Evolutionary conservation across 1,140 invertebrate genomes (phyloP).

Genomic region (Ceratosolen solmsi): DNA sequence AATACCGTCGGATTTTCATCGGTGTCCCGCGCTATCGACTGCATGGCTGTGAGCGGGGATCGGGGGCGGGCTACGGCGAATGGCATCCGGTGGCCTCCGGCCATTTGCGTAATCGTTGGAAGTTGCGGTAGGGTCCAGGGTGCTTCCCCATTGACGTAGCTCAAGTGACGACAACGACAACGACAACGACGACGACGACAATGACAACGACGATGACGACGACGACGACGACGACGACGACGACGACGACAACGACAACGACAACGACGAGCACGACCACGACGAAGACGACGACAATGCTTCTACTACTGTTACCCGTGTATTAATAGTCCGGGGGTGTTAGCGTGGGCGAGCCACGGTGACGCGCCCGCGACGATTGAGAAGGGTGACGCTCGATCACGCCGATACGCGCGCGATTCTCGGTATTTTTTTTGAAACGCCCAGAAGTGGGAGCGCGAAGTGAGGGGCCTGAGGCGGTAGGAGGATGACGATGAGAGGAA

Average conservation of each 20-base stretch:
- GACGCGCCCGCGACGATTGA: not conserved
- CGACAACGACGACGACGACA: too few species aligned
- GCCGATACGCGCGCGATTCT: not conserved
- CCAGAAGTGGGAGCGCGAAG: not conserved
- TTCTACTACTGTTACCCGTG: too few species aligned
- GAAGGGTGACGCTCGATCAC: not conserved
- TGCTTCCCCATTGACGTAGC: slow-evolving; percentile 47
- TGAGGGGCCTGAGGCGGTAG: slow-evolving; percentile 13
- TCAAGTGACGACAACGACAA: not conserved
- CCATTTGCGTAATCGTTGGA: slow-evolving; percentile 5
- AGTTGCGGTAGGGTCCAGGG: slow-evolving; percentile 51
- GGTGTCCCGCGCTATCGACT: not conserved
- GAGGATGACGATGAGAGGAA: not conserved
- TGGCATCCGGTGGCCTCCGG: not conserved
- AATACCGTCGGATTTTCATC: slow-evolving; percentile 26
- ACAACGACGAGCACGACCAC: too few species aligned
- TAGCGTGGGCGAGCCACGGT: not conserved
- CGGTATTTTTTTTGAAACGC: not conserved
- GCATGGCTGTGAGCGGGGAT: not conserved
- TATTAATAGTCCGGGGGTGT: not conserved
- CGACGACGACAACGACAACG: too few species aligned
- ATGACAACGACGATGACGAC: not conserved
- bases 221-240: not conserved
- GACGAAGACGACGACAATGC: too few species aligned
- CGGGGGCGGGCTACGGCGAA: not conserved